Base-by-base conservation (phyloP, 2,113 vertebrate genomes). In the Forbesichthys papilliferus region DNA sequence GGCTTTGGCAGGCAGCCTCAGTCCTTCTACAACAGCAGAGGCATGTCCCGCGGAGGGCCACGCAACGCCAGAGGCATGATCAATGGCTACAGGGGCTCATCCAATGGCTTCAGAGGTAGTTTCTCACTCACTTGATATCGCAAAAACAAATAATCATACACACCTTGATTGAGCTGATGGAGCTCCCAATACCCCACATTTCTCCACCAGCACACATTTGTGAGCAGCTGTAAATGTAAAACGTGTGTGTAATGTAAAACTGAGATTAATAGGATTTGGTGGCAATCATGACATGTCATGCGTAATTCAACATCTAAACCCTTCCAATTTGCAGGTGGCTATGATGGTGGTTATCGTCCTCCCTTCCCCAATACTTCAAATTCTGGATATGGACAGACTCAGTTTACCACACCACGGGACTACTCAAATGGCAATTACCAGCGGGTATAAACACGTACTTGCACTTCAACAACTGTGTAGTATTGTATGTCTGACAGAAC, bases 11-110 rank as follows among this genome's bases (percentile, higher is more conserved):
- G 96, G 20, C 95, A 94, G 82, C 86, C 86, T 76, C 96, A 98
- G 91, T 95, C 96, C 84, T 99, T 96, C 75, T 99, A 98, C 72
- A 98, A 95, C 84, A 98, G 95, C 84, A 93, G 96, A 71, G 95
- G 94, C 56, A 95, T 98, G 84, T 90, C 96, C 47, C 95, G 96
- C 53, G 96, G 97, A 2, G 96, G 95, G 18, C 93, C 96, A 63
- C 94, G 96, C 16, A 97, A 96, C 5, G 88, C 95, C 75, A 90
- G 97, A 51, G 96, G 96, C 64, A 92, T 97, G 87, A 95, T 97
- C 86, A 99, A 98, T 2, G 96, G 97, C 65, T 99, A 98, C 87
- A 92, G 96, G 86, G 97, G 96, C 75, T 94, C 95, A 0, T 93
- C 96, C 4, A 99, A 99, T 49, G 96, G 96, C 64, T 99, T 98